Evolutionary conservation across 2,113 vertebrate genomes (phyloP), one percentile per base, ranked within the genome.

Genomic region (Colaptes auratus): DNA sequence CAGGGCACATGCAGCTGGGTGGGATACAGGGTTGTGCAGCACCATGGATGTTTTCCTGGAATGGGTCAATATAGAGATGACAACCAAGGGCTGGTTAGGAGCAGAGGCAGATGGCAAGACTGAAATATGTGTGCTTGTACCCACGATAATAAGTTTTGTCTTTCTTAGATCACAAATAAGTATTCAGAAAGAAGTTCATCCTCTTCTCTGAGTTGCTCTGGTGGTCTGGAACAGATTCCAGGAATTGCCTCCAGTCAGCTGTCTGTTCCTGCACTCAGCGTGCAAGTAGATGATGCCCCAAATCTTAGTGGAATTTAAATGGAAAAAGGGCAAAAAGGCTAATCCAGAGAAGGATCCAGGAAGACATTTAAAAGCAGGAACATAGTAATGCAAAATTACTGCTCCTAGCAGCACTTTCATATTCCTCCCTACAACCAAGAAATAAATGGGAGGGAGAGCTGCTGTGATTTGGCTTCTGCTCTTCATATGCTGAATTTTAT

Each of bases 271-370:
- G 70, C 1, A 2, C 64, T 89, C 78, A 59, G 31, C 55, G 73
- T 91, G 78, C 0, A 2, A 92, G 33, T 63, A 82, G 74, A 79
- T 33, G 88, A 71, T 95, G 87, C 91, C 92, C 94, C 52, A 89
- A 86, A 92, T 94, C 87, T 91, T 91, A 74, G 79, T 82, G 82
- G 95, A 93, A 94, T 95, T 95, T 88, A 95, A 93, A 95, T 93
- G 93, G 94, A 83, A 93, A 94, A 95, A 96, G 93, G 93, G 95
- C 91, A 93, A 93, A 85, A 96, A 95, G 87, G 92, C 87, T 95
- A 95, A 96, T 92, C 87, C 80, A 74, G 72, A 42, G 92, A 82
- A 69, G 36, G 82, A 95, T 64, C 56, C 92, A 90, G 56, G 72
- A 95, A 89, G 82, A 71, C 20, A 56, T 95, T 95, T 91, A 93